Base-by-base conservation (phyloP, 1,140 invertebrate genomes). In the Ceratosolen fusciceps region DNA sequence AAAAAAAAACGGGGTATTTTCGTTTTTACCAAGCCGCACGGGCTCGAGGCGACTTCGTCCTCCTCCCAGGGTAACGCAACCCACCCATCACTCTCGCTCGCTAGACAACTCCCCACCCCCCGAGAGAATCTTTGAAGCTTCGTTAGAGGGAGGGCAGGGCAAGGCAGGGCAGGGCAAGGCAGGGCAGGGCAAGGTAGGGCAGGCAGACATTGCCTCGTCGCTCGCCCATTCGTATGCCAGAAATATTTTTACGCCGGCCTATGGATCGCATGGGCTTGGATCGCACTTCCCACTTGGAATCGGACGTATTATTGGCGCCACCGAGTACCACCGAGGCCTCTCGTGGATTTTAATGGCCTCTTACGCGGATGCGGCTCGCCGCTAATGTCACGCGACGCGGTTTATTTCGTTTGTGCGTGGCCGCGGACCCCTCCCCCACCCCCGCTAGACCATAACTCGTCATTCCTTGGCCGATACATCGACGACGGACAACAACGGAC, bases 221-320 rank as follows among this genome's bases (percentile, higher is more conserved):
- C 10, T 49, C 39, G 24, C 58, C 31, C 26, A 29, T 31, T 49
- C 24, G 37, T 37, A 60, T 24, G 49, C 70, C 21, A n/a, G 31
- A 72, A 34, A 56, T 72, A 26, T 71, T 26, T 70, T 43, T 47
- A 47, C 67, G 26, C 12, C 26, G 7, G 24, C 43, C 26, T 70
- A 34, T 34, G 29, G 21, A n/a, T n/a, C n/a, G 31, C 31, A 62
- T 34, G 8, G 58, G 14, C 31, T 34, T 29, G 19, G 16, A 34
- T n/a, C 4, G 16, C 14, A 21, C 34, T 34, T 34, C n/a, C 4
- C 31, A 12, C 14, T 62, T 62, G 19, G 4, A 62, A 62, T 62
- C 29, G 29, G 31, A 5, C 58, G 12, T 62, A 14, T 12, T 26
- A 16, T 62, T 19, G 29, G 29, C 29, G 16, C 29, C 26, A n/a